A percentile compares a stretch with the other conserved stretches of the same genome.
phyloP scores from a whole-genome alignment of 2,113 vertebrate genomes.

The Lota lota region DNA sequence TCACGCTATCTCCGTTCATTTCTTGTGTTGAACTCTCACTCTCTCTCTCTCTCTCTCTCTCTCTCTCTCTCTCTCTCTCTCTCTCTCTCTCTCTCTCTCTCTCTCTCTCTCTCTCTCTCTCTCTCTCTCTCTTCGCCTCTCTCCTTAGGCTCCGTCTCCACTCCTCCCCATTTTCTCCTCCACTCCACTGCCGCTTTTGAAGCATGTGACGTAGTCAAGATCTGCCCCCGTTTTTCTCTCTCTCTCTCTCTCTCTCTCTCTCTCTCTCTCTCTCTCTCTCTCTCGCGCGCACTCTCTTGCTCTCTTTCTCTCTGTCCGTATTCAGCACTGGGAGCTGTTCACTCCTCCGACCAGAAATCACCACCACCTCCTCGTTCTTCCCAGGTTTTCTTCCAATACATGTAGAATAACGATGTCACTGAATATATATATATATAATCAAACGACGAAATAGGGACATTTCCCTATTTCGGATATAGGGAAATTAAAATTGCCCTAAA shows the following conservation, averaged over 20 bases:
- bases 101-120: neutral
- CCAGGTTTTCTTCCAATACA: neutral
- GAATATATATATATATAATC: too few relatives aligned
- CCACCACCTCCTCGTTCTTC: neutral
- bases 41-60: too few relatives aligned
- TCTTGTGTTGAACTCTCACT: too few relatives aligned
- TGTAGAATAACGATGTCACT: too few relatives aligned
- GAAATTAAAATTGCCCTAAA: too few relatives aligned
- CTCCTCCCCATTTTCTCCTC: neutral
- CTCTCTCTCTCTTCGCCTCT: constrained; percentile 3
- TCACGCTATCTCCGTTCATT: neutral
- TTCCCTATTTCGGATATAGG: too few relatives aligned
- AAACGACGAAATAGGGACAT: too few relatives aligned
- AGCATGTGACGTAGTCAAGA: neutral
- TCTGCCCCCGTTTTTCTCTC: constrained; percentile 28
- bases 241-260: neutral
- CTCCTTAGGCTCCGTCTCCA: neutral
- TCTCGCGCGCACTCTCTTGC: constrained; percentile 23
- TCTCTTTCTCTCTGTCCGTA: neutral
- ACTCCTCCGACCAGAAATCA: neutral
- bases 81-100: neutral
- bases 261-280: constrained; percentile 23
- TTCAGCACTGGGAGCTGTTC: constrained; percentile 89
- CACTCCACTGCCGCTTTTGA: neutral
- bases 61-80: too few relatives aligned